Percentiles rank a stretch among this genome's conserved stretches.
These are phyloP conservation scores for Cerceris ruficornis DNA, from an alignment of 2,888 invertebrate species.

Conservation along the genomic window DNA sequence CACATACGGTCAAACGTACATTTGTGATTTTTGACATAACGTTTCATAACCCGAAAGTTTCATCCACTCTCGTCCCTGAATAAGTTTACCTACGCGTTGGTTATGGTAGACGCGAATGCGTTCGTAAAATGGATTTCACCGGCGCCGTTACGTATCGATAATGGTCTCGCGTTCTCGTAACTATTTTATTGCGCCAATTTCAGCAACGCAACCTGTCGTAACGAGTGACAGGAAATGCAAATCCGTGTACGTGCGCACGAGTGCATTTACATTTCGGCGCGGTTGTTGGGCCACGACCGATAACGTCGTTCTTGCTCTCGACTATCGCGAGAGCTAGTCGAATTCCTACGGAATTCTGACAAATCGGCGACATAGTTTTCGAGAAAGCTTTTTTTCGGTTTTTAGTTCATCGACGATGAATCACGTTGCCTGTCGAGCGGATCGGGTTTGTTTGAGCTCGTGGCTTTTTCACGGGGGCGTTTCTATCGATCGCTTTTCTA, in stretches of 20 bases:
- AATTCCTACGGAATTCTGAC: constrained; percentile 20
- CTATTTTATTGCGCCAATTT: constrained; percentile 59
- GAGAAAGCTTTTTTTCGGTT: constrained; percentile 6
- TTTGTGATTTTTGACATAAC: too few species aligned
- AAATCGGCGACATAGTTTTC: background rate
- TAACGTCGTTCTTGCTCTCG: constrained; percentile 25
- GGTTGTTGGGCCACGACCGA: constrained; percentile 31
- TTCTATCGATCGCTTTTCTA: too few species aligned
- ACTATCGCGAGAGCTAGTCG: constrained; percentile 32
- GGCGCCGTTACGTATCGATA: constrained; percentile 48
- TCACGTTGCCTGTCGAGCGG: too few species aligned
- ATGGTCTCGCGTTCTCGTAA: constrained; percentile 40
- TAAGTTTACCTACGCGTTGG: background rate
- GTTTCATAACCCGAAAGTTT: background rate
- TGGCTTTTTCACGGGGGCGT: too few species aligned
- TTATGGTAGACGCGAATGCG: background rate
- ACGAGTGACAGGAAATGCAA: constrained; percentile 42
- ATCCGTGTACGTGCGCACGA: constrained; percentile 8
- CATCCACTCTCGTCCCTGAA: background rate
- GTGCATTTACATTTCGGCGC: constrained; percentile 39
- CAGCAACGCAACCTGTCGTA: constrained; percentile 38
- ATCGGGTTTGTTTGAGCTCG: too few species aligned
- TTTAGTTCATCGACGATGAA: too few species aligned
- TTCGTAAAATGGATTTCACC: constrained; percentile 6
- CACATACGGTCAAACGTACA: too few species aligned